phyloP scores from a whole-genome alignment of 2,113 vertebrate species.

The Todiramphus saurophagus region DNA sequence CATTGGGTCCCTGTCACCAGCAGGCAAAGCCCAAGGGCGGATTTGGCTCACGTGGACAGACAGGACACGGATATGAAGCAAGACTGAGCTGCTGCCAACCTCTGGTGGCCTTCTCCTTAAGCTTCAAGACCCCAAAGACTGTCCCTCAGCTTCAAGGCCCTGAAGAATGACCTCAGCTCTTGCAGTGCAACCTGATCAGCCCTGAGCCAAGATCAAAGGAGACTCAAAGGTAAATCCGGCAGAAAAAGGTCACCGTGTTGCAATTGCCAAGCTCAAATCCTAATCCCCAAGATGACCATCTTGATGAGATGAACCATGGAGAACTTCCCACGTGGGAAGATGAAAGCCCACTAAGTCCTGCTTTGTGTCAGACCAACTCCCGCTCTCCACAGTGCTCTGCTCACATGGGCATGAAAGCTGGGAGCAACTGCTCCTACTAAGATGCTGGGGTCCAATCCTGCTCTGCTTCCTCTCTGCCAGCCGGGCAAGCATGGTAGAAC shows the following conservation, averaged over 20 bases:
- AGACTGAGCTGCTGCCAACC: neutral
- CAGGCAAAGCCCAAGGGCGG: neutral
- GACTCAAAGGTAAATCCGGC: neutral
- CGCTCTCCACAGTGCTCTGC: neutral
- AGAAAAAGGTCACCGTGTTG: neutral
- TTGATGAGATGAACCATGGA: neutral
- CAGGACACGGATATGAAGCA: neutral
- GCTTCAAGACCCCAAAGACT: neutral
- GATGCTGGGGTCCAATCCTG: neutral
- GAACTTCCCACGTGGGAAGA: accelerated
- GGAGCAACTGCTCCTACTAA: neutral
- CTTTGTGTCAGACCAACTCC: neutral
- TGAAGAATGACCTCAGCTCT: neutral
- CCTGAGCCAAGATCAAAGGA: constrained; percentile 15
- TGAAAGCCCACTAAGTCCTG: neutral
- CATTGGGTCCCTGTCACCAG: accelerated
- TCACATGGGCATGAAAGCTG: neutral
- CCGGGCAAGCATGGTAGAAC: accelerated
- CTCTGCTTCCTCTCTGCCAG: accelerated
- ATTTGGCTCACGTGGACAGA: accelerated
- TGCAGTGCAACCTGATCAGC: neutral
- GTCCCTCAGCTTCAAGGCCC: neutral
- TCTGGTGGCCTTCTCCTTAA: neutral
- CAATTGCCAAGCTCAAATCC: neutral
- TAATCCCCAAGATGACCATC: neutral